Conservation (phyloP, 2,113 vertebrate genomes). For the Columba livia region DNA sequence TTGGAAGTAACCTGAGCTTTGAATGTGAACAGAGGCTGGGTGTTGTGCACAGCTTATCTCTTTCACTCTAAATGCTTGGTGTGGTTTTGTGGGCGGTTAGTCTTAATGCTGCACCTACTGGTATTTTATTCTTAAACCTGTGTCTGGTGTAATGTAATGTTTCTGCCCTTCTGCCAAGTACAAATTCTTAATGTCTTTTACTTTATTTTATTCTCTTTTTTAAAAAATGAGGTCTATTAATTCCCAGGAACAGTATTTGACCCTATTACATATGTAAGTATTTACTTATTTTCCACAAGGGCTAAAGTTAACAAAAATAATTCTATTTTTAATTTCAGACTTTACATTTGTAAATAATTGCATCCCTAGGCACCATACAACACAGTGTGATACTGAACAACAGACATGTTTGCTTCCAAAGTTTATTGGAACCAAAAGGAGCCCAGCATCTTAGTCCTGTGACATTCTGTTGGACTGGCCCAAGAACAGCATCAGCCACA, state of each 20-base stretch:
- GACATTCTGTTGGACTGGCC: background rate
- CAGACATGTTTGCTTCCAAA: too few relatives aligned
- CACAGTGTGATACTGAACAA: too few relatives aligned
- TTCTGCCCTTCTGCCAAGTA: background rate
- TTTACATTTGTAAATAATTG: too few relatives aligned
- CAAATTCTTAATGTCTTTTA: background rate
- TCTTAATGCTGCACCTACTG: background rate
- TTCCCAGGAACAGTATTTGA: background rate
- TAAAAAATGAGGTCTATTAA: background rate
- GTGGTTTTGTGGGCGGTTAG: too few relatives aligned
- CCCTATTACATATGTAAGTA: too few relatives aligned
- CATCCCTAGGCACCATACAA: too few relatives aligned
- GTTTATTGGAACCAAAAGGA: too few relatives aligned
- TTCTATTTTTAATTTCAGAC: too few relatives aligned
- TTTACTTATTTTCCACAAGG: too few relatives aligned
- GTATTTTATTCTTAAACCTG: background rate
- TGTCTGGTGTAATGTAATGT: background rate
- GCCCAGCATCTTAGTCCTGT: background rate
- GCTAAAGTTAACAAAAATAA: too few relatives aligned
- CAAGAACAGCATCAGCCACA: background rate
- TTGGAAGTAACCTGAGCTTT: background rate
- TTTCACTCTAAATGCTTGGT: background rate
- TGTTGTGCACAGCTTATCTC: background rate
- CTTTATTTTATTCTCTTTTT: background rate
- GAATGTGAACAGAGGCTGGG: background rate